Evolutionary conservation across 2,113 vertebrate genomes (phyloP).

Genomic region (Xyliphius kryptos): DNA sequence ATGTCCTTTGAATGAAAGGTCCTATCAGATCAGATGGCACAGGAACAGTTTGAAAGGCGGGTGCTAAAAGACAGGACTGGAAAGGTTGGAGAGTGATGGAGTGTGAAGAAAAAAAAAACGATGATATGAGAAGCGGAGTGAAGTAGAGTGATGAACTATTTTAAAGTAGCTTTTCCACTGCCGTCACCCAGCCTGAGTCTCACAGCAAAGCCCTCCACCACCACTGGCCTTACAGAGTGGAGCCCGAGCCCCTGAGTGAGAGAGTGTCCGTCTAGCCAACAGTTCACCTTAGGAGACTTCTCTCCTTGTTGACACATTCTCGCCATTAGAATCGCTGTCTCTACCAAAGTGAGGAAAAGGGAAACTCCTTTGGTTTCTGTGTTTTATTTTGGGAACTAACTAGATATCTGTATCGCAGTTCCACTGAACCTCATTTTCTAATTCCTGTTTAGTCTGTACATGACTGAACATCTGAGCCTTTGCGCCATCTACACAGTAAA

Average conservation of each 20-base stretch:
- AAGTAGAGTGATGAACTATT: no score
- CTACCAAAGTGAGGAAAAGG: no score
- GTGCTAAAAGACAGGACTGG: not conserved
- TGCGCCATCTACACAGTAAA: no score
- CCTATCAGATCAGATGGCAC: slow-evolving; percentile 40
- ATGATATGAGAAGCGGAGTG: no score
- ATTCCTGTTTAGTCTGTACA: no score
- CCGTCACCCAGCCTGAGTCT: slow-evolving; percentile 64
- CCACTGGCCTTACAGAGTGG: slow-evolving; percentile 93
- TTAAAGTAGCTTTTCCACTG: slow-evolving; percentile 58
- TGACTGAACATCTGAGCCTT: no score
- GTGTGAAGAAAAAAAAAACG: slow-evolving; percentile 32
- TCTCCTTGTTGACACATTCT: slow-evolving; percentile 36
- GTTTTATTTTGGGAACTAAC: no score
- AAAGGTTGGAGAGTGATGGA: not conserved
- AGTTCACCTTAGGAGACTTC: slow-evolving; percentile 17
- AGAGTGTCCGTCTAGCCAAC: slow-evolving; percentile 10
- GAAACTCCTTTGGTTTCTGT: no score
- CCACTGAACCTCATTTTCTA: no score
- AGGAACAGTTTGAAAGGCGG: slow-evolving; percentile 9
- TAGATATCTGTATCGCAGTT: no score
- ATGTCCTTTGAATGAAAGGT: slow-evolving; percentile 98
- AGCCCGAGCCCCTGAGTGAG: slow-evolving; percentile 35
- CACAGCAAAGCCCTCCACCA: slow-evolving; percentile 60
- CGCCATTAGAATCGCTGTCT: slow-evolving; percentile 18